These are phyloP conservation scores for Oxyteleia sp. DNA, from an alignment of 2,888 invertebrate species.

Conservation along the genomic window DNA sequence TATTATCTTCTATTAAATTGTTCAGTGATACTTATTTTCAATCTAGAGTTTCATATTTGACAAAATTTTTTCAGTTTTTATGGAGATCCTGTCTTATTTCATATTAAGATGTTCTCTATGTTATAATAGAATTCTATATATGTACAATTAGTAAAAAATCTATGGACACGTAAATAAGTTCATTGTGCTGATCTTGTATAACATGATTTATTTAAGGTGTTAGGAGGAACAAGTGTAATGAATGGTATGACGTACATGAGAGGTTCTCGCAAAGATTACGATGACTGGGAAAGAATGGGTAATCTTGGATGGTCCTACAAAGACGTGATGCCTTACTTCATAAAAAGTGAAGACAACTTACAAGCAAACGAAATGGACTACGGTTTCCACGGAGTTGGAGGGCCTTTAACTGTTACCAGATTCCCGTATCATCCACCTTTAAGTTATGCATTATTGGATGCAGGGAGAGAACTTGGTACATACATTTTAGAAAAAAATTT, in stretches of 20 bases:
- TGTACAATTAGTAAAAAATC: no score
- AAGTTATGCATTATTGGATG: constrained; percentile 93
- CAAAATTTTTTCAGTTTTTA: no score
- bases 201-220: constrained; percentile 88
- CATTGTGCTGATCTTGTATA: no score
- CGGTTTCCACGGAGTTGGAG: constrained; percentile 93
- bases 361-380: constrained; percentile 91
- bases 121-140: no score
- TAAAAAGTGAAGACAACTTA: constrained; percentile 95
- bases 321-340: constrained; percentile 96
- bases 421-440: constrained; percentile 96
- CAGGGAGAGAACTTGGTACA: constrained; percentile 93
- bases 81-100: no score
- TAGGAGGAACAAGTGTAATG: constrained; percentile 97
- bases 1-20: no score
- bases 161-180: no score
- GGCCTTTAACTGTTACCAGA: constrained; percentile 92
- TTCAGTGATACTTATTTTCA: no score
- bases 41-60: no score
- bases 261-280: constrained; percentile 95
- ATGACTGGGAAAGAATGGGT: constrained; percentile 95
- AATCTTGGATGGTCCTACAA: constrained; percentile 96
- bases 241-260: constrained; percentile 99
- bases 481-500: no score
- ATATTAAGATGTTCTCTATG: no score